A percentile compares a stretch with the other conserved stretches of the same genome.
Conservation (phyloP, 2,113 vertebrate genomes). For the Lanius collurio region DNA sequence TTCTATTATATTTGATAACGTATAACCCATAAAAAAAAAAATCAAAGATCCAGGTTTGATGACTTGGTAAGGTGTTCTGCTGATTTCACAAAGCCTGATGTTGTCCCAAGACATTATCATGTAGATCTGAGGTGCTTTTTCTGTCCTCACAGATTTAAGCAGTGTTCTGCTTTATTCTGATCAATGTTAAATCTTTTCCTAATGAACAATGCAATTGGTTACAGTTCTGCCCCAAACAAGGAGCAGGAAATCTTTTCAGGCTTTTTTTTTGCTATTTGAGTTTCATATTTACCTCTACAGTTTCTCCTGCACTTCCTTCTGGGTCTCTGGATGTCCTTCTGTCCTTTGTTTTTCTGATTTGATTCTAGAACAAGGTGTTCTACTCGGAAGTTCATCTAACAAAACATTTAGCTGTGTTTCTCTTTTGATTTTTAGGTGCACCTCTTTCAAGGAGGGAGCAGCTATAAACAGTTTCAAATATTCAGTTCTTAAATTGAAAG, state of each 20-base stretch:
- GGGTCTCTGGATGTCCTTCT: background rate
- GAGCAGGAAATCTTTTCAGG: background rate
- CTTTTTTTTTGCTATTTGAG: background rate
- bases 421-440: background rate
- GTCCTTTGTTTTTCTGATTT: background rate
- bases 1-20: fast-evolving
- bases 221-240: background rate
- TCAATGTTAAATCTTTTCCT: background rate
- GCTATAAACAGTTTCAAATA: background rate
- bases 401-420: background rate
- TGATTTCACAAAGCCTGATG: background rate
- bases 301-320: background rate
- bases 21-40: background rate
- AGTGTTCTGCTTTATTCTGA: background rate
- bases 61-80: background rate
- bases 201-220: background rate
- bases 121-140: background rate
- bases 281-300: background rate
- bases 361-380: background rate
- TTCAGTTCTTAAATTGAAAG: background rate
- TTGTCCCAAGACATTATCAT: background rate
- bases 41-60: background rate
- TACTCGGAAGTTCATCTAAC: background rate
- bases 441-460: background rate
- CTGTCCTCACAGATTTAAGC: background rate